Percentiles rank a stretch among this genome's conserved stretches.
Evolutionary conservation across 1,140 invertebrate species (phyloP).

Genomic region (Orchesella cincta): DNA sequence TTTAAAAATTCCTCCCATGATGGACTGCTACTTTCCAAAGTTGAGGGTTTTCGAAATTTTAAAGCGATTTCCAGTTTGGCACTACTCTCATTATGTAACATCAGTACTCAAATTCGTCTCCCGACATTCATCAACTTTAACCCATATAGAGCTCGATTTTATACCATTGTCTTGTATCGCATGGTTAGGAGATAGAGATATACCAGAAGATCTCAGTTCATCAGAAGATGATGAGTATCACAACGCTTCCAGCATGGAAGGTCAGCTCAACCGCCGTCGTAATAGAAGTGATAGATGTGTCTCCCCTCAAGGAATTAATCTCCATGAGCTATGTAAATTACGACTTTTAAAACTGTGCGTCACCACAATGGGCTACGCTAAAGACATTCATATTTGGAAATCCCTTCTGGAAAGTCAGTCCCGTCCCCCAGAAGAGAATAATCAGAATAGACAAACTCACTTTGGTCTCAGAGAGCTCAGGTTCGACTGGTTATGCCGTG

Average conservation of each 20-base stretch:
- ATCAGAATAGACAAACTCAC: neutral
- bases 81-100: conserved; percentile 32
- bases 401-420: conserved; percentile 38
- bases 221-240: conserved; percentile 22
- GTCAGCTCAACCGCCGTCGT: neutral
- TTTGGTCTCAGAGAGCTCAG: conserved; percentile 37
- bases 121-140: conserved; percentile 36
- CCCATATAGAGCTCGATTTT: conserved; percentile 35
- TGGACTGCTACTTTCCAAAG: conserved; percentile 44
- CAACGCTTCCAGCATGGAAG: neutral
- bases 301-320: conserved; percentile 34
- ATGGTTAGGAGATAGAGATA: neutral
- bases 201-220: neutral
- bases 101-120: conserved; percentile 41
- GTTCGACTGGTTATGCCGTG: conserved; percentile 44
- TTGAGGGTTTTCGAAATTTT: conserved; percentile 41
- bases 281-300: conserved; percentile 31
- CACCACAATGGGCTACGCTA: conserved; percentile 39
- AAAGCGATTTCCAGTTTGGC: conserved; percentile 38
- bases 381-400: conserved; percentile 45
- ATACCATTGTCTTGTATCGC: conserved; percentile 30
- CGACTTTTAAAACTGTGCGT: conserved; percentile 32
- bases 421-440: neutral
- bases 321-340: conserved; percentile 26
- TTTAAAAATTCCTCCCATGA: conserved; percentile 30